A percentile compares a stretch with the other conserved stretches of the same genome.
These are phyloP conservation scores for Cranoglanis bouderius DNA, from an alignment of 2,113 vertebrate genomes.

Conservation along the genomic window DNA sequence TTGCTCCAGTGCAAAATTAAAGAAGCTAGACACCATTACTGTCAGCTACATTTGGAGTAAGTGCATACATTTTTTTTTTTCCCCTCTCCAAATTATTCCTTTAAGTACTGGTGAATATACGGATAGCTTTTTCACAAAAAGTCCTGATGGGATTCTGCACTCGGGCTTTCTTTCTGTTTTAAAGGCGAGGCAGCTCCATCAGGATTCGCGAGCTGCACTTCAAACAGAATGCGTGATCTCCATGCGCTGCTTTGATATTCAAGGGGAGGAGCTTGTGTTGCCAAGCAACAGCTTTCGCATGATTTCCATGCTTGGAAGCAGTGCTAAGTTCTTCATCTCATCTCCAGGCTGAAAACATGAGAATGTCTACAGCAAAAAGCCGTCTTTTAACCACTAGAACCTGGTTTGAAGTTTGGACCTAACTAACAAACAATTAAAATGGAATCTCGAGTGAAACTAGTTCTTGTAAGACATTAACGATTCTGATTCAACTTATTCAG, in stretches of 20 bases:
- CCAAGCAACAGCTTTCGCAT: slow-evolving; percentile 44
- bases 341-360: slow-evolving; percentile 28
- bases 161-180: slow-evolving; percentile 22
- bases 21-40: not conserved
- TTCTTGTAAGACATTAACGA: not conserved
- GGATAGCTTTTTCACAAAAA: not conserved
- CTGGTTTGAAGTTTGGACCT: not conserved
- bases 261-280: slow-evolving; percentile 38
- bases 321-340: slow-evolving; percentile 36
- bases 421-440: not conserved
- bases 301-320: slow-evolving; percentile 29
- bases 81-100: not conserved
- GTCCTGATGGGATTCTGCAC: slow-evolving; percentile 15
- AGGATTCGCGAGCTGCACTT: slow-evolving; percentile 42
- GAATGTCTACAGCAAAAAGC: not conserved
- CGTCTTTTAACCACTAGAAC: not conserved
- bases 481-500: not conserved
- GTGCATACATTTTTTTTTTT: not conserved
- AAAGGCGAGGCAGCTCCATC: slow-evolving; percentile 15
- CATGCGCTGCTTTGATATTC: slow-evolving; percentile 32
- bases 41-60: not conserved
- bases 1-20: not conserved
- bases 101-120: not conserved
- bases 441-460: not conserved
- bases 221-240: slow-evolving; percentile 46